Base-by-base conservation (phyloP, 1,140 invertebrate species). In the Tribolium madens region DNA sequence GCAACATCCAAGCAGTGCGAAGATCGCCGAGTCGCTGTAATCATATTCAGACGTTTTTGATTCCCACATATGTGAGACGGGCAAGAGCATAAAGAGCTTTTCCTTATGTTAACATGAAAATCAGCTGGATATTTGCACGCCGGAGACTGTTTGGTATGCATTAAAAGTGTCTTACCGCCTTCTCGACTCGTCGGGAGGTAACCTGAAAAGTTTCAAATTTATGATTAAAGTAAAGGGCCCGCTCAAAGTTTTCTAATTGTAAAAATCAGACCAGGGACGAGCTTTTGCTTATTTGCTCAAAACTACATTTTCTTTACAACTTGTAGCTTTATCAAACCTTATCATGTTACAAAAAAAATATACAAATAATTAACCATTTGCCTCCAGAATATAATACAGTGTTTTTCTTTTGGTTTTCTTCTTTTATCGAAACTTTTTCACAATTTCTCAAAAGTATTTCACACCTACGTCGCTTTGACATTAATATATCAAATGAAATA, bases 191-290 rank as follows among this genome's bases (percentile, higher is more conserved):
- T 53, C 70, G 70, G 5, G 50, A 72, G 70, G 70, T 72, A 50
- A 72, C 70, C 70, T 72, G 70, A 53, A 72, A 72, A 72, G 47
- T 72, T 72, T 72, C 46, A 53, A 72, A 72, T 72, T 72, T 72
- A 72, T 72, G 70, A 72, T 72, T 72, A 72, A 72, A 72, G 70
- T 64, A 31, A 12, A 64, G 57, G 12, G 3, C 15, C 3, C 12
- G 10, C 13, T 64, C 3, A 12, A 64, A 64, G 31, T 64, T 64
- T 31, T 12, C 14, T 64, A 64, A 64, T 64, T 64, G 57, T 33
- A 33, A 64, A 33, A 64, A 64, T 57, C 21, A 64, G 3, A n/a
- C 17, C 0, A 4, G 7, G 13, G 15, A 17, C 52, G 17, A 57
- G 15, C 0, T 26, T 53, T 53, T 21, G 33, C 36, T 42, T 42